These are phyloP conservation scores for Ectropis grisescens DNA, from an alignment of 1,140 invertebrate genomes.

Conservation along the genomic window DNA sequence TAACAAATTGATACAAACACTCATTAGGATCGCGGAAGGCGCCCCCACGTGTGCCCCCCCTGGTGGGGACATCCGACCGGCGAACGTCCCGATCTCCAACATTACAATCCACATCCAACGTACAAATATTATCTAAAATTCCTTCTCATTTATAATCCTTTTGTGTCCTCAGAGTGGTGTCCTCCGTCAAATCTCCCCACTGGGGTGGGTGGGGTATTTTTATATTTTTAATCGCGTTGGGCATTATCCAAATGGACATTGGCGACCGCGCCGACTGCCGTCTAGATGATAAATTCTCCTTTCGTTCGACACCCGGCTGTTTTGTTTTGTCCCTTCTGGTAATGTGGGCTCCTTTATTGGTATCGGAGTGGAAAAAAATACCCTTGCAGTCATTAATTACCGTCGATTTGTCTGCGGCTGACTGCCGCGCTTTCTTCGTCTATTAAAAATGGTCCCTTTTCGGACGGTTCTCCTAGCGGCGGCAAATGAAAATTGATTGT, in stretches of 20 bases:
- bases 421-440: slow-evolving; percentile 47
- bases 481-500: slow-evolving; percentile 63
- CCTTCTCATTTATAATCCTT: slow-evolving; percentile 71
- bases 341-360: slow-evolving; percentile 39
- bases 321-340: slow-evolving; percentile 55
- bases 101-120: slow-evolving; percentile 67
- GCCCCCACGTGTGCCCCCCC: slow-evolving; percentile 13
- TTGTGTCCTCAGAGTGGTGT: slow-evolving; percentile 66
- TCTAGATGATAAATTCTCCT: slow-evolving; percentile 68
- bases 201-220: slow-evolving; percentile 54
- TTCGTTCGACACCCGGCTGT: slow-evolving; percentile 58
- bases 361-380: slow-evolving; percentile 40
- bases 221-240: slow-evolving; percentile 70
- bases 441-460: slow-evolving; percentile 52
- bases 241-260: slow-evolving; percentile 69
- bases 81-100: slow-evolving; percentile 44
- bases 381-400: slow-evolving; percentile 58
- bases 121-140: slow-evolving; percentile 71
- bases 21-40: slow-evolving; percentile 63
- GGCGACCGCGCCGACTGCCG: slow-evolving; percentile 50
- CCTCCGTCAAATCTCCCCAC: slow-evolving; percentile 51
- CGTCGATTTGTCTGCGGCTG: slow-evolving; percentile 53
- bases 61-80: slow-evolving; percentile 2
- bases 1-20: slow-evolving; percentile 70
- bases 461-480: slow-evolving; percentile 17